Conservation (phyloP, 2,113 vertebrate species). For the Notarius quadriscutis region DNA sequence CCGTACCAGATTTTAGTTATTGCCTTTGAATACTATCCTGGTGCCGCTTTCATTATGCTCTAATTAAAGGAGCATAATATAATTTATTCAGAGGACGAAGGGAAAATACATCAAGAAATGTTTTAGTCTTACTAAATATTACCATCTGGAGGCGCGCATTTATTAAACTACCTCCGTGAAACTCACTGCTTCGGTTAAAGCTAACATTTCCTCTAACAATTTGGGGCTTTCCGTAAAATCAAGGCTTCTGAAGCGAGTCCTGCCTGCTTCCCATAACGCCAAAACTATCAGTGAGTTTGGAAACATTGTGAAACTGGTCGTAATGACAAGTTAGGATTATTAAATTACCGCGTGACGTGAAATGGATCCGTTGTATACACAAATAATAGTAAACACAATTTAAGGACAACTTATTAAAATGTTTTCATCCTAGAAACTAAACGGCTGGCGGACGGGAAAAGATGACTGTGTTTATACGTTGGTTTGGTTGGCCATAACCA, state of each 20-base stretch:
- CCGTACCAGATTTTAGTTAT: neutral
- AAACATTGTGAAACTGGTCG: conserved; percentile 59
- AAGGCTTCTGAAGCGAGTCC: conserved; percentile 56
- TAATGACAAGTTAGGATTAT: conserved; percentile 81
- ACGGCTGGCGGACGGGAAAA: conserved; percentile 67
- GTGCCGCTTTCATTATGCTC: neutral
- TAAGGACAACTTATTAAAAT: conserved; percentile 70
- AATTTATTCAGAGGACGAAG: conserved; percentile 45
- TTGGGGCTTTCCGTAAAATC: conserved; percentile 65
- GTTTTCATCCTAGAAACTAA: conserved; percentile 77
- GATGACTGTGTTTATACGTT: conserved; percentile 75
- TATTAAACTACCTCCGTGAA: conserved; percentile 59
- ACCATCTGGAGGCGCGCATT: conserved; percentile 65
- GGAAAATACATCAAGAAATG: conserved; percentile 62
- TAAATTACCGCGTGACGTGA: conserved; percentile 79
- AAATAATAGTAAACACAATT: conserved; percentile 74
- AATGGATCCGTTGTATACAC: conserved; percentile 79
- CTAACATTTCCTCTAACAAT: conserved; percentile 75
- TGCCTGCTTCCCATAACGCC: conserved; percentile 75
- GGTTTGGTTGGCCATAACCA: conserved; percentile 64
- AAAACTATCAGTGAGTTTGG: conserved; percentile 68
- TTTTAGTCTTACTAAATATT: conserved; percentile 68
- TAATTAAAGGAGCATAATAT: conserved; percentile 8
- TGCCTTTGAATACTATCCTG: neutral
- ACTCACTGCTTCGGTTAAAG: conserved; percentile 60